Percentiles rank a stretch among this genome's conserved stretches.
phyloP scores from a whole-genome alignment of 2,113 vertebrate genomes.

The Nothobranchius kuhntae region DNA sequence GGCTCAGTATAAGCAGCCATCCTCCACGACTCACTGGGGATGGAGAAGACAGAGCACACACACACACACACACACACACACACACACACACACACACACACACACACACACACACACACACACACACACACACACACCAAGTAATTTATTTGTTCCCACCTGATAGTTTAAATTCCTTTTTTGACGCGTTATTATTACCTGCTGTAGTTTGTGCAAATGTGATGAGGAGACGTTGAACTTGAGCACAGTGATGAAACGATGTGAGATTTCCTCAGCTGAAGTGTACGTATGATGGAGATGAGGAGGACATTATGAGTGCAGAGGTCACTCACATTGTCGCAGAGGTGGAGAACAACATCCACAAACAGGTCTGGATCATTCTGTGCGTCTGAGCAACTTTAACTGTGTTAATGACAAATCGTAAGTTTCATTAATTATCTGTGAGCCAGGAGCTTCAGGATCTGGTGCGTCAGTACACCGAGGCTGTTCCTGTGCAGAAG shows the following conservation, averaged over 20 bases:
- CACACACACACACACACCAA: too few relatives aligned
- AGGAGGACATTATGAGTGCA: slow-evolving; percentile 75
- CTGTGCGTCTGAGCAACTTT: neutral
- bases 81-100: too few relatives aligned
- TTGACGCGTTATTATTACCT: neutral
- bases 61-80: too few relatives aligned
- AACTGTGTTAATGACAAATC: neutral
- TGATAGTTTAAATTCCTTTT: neutral
- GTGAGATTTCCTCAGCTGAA: slow-evolving; percentile 63
- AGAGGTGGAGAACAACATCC: slow-evolving; percentile 67
- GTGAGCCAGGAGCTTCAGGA: slow-evolving; percentile 73
- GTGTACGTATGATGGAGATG: slow-evolving; percentile 79
- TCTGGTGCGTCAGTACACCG: slow-evolving; percentile 51
- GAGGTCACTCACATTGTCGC: slow-evolving; percentile 79
- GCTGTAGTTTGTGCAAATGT: neutral
- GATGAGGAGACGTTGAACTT: too few relatives aligned
- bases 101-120: too few relatives aligned
- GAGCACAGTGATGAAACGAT: neutral
- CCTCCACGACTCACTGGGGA: too few relatives aligned
- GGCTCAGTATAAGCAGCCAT: too few relatives aligned
- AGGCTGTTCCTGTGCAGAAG: slow-evolving; percentile 67
- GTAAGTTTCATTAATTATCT: neutral
- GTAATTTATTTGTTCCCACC: too few relatives aligned
- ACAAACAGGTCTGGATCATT: slow-evolving; percentile 60
- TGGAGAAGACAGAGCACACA: too few relatives aligned